Percentiles rank a stretch among this genome's conserved stretches.
These are phyloP conservation scores for Orientallactaga bullata DNA, from an alignment of 2,113 vertebrate genomes.

Conservation along the genomic window DNA sequence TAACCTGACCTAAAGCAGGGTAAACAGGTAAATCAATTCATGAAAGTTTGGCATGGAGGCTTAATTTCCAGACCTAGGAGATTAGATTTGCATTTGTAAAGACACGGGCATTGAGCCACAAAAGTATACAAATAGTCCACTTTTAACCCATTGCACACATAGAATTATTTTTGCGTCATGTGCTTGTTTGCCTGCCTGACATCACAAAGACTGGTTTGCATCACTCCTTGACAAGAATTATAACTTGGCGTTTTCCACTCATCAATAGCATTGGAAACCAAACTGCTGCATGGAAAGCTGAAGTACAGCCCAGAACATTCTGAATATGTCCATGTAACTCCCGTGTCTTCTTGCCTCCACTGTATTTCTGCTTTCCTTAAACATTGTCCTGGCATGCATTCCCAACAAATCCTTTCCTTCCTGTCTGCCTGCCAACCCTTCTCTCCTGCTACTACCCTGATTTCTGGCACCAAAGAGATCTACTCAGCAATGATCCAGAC, in stretches of 20 bases:
- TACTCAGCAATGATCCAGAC: constrained; percentile 51
- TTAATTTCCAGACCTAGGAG: constrained; percentile 77
- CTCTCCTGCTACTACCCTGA: constrained; percentile 49
- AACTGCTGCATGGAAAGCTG: neutral
- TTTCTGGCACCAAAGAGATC: constrained; percentile 74
- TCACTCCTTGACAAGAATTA: constrained; percentile 26
- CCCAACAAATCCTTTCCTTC: constrained; percentile 3
- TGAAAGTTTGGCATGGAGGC: constrained; percentile 53
- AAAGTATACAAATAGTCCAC: constrained; percentile 48
- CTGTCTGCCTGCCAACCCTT: constrained; percentile 8
- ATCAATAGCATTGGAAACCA: constrained; percentile 41
- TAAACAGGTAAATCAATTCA: constrained; percentile 69
- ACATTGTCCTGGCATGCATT: constrained; percentile 27
- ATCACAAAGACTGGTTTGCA: constrained; percentile 24
- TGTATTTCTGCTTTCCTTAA: constrained; percentile 56
- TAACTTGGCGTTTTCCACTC: constrained; percentile 32
- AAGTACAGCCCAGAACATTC: neutral
- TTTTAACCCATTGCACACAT: neutral
- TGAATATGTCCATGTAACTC: neutral
- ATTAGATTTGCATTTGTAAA: constrained; percentile 68
- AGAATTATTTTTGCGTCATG: constrained; percentile 36
- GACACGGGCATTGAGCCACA: constrained; percentile 48
- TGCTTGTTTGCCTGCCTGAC: constrained; percentile 10
- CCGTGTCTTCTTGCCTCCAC: neutral
- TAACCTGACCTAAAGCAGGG: constrained; percentile 53